Evolutionary conservation across 2,113 vertebrate species (phyloP).

Genomic region (Notiomystis cincta): DNA sequence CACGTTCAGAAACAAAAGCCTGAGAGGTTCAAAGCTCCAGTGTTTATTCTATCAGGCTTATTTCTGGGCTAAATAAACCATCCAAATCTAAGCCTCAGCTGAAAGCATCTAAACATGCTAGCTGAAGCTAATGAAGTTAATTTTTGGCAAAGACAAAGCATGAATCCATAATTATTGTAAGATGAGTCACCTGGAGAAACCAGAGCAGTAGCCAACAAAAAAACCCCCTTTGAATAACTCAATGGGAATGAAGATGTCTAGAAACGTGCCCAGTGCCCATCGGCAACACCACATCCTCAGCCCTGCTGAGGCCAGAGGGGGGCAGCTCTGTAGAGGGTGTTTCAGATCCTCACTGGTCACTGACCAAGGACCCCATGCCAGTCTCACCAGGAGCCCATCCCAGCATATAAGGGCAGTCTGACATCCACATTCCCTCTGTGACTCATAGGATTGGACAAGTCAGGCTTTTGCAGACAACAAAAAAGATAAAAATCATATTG

Average conservation of each 20-base stretch:
- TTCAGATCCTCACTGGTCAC: background rate
- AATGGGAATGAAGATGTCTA: background rate
- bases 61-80: conserved; percentile 28
- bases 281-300: background rate
- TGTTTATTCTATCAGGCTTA: conserved; percentile 14
- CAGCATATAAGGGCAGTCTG: background rate
- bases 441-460: conserved; percentile 29
- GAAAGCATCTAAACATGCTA: background rate
- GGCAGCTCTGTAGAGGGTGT: background rate
- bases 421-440: background rate
- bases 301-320: background rate
- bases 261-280: fast-evolving
- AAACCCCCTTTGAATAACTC: background rate
- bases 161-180: background rate
- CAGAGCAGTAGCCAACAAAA: background rate
- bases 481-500: conserved; percentile 65
- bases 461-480: conserved; percentile 36
- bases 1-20: background rate
- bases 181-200: conserved; percentile 47
- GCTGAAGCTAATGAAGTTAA: background rate
- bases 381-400: background rate
- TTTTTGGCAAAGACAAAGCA: conserved; percentile 1
- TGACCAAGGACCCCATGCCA: background rate
- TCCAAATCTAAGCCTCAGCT: background rate
- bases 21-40: background rate